Base-by-base conservation (phyloP, 2,888 invertebrate species). In the Arctia plantaginis region DNA sequence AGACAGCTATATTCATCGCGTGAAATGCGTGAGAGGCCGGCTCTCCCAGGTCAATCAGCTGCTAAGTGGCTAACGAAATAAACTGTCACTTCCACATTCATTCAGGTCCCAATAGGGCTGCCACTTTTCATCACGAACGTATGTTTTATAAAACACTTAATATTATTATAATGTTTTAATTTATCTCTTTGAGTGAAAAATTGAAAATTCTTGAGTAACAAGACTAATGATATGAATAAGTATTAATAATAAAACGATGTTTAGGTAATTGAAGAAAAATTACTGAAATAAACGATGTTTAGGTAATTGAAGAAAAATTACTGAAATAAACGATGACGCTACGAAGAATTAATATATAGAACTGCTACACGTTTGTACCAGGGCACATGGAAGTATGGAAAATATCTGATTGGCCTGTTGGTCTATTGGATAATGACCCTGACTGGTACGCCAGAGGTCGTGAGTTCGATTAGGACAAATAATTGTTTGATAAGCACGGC, bases 11-110 rank as follows among this genome's bases (percentile, higher is more conserved):
- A 51, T 44, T 44, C 23, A 69, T 74, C 83, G 77, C 73, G 82
- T 82, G 83, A 77, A 83, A 73, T 82, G 78, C 65, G 81, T 77
- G 84, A 82, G 84, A 84, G 81, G 73, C 74, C 73, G 77, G 73
- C 82, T 80, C 84, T 85, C 84, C 84, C 89, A 84, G 88, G 87
- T 87, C 90, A 88, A 89, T 89, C 89, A 85, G 84, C 82, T 85
- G 84, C 82, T 88, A 86, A 89, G 87, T 85, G 88, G 82, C 82
- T 89, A 90, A 91, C 90, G 80, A 89, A 87, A 91, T 91, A 92
- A 92, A 90, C 90, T 89, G 90, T 86, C 87, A 87, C 88, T 90
- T 92, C 91, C 91, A 86, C 80, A 78, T 80, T 77, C 86, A 81
- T 80, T 87, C 80, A 80, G 79, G 78, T 77, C 71, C 74, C 33